Conservation (phyloP, 2,888 invertebrate species). For the Branchellion lobata region DNA sequence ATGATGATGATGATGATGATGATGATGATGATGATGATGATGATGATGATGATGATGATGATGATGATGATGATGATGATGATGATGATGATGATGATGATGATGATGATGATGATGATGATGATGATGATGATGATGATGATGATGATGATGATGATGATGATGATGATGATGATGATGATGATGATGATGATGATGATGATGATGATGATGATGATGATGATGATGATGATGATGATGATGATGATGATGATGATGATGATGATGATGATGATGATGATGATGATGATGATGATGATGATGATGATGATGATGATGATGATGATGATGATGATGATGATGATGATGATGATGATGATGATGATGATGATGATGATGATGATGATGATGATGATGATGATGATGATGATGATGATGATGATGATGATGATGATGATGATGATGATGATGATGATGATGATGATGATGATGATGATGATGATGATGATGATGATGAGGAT, state of each 20-base stretch:
- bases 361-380: conserved; percentile 28
- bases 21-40: conserved; percentile 34
- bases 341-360: conserved; percentile 37
- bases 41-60: conserved; percentile 30
- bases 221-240: conserved; percentile 36
- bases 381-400: conserved; percentile 27
- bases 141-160: conserved; percentile 36
- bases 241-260: conserved; percentile 25
- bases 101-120: conserved; percentile 35
- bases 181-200: conserved; percentile 36
- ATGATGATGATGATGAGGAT: no score
- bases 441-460: conserved; percentile 36
- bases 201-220: conserved; percentile 28
- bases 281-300: conserved; percentile 26
- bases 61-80: conserved; percentile 32
- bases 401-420: conserved; percentile 30
- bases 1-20: conserved; percentile 28
- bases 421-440: conserved; percentile 31
- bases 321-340: conserved; percentile 26
- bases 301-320: conserved; percentile 37
- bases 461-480: conserved; percentile 24
- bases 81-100: conserved; percentile 30
- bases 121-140: conserved; percentile 27
- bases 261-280: conserved; percentile 37
- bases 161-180: conserved; percentile 28